phyloP scores from a whole-genome alignment of 1,140 invertebrate species.

The Leptinotarsa defecta region DNA sequence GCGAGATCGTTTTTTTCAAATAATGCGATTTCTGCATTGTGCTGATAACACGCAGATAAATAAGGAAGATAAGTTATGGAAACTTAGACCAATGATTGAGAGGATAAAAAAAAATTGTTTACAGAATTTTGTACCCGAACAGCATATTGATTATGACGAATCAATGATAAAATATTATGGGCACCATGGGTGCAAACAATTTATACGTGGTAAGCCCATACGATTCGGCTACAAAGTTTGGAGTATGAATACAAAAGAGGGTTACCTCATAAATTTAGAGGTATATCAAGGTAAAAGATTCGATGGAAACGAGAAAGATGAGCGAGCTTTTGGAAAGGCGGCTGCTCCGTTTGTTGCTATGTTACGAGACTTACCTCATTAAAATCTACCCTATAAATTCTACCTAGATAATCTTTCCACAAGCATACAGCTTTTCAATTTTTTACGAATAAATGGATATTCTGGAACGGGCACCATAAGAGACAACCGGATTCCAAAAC shows the following conservation, averaged over 20 bases:
- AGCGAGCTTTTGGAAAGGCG: conserved; percentile 1
- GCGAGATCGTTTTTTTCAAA: conserved; percentile 48
- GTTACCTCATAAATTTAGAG: conserved; percentile 42
- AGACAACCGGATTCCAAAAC: conserved; percentile 36
- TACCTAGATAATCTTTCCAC: conserved; percentile 27
- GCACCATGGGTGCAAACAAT: conserved; percentile 38
- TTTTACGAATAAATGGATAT: conserved; percentile 11
- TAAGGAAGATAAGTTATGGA: conserved; percentile 31
- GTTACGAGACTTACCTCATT: conserved; percentile 34
- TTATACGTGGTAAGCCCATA: conserved; percentile 40
- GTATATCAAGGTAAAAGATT: conserved; percentile 43
- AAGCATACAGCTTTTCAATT: neutral
- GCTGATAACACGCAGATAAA: conserved; percentile 35
- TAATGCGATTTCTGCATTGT: conserved; percentile 49
- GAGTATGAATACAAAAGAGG: conserved; percentile 29
- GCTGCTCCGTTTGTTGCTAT: conserved; percentile 34
- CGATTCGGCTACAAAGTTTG: conserved; percentile 39
- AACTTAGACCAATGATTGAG: conserved; percentile 33
- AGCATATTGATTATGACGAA: conserved; percentile 41
- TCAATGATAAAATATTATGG: conserved; percentile 46
- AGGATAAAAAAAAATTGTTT: conserved; percentile 33
- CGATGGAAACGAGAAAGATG: neutral
- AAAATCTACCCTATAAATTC: conserved; percentile 22
- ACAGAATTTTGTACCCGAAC: conserved; percentile 22
- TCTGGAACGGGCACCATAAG: conserved; percentile 34